Evolutionary conservation across 2,888 invertebrate species (phyloP).

Genomic region (Acleris emargana): DNA sequence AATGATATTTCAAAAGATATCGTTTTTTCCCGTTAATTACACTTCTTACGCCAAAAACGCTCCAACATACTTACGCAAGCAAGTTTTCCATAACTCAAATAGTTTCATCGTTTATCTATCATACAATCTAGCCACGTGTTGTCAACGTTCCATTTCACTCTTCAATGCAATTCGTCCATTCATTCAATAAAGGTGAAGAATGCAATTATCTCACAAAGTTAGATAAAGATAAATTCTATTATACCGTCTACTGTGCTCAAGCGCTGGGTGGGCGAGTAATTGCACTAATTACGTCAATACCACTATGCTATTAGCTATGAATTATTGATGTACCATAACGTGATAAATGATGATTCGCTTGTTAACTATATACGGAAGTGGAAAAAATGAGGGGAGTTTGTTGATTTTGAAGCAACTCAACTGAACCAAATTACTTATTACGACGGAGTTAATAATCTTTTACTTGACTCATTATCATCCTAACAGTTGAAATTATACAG

Average conservation of each 20-base stretch:
- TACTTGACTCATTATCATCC: neutral
- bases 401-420: neutral
- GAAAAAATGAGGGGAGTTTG: conserved; percentile 20
- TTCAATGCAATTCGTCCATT: conserved; percentile 60
- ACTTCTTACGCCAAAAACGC: neutral
- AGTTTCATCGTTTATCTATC: conserved; percentile 26
- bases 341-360: conserved; percentile 66
- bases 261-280: conserved; percentile 77
- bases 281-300: conserved; percentile 79
- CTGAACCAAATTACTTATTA: neutral
- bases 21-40: neutral
- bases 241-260: conserved; percentile 50
- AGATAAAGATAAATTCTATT: conserved; percentile 72
- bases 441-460: neutral
- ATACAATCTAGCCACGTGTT: conserved; percentile 49
- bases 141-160: conserved; percentile 65
- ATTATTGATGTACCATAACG: conserved; percentile 73
- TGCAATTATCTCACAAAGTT: conserved; percentile 55
- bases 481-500: too few species aligned
- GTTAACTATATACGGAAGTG: conserved; percentile 53
- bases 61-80: neutral
- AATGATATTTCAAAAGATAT: too few species aligned
- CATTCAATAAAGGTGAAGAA: conserved; percentile 65
- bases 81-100: conserved; percentile 11
- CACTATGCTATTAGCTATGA: conserved; percentile 75